Percentiles rank a stretch among this genome's conserved stretches.
Evolutionary conservation across 2,888 invertebrate species (phyloP).

Genomic region (Agonopterix arenella): DNA sequence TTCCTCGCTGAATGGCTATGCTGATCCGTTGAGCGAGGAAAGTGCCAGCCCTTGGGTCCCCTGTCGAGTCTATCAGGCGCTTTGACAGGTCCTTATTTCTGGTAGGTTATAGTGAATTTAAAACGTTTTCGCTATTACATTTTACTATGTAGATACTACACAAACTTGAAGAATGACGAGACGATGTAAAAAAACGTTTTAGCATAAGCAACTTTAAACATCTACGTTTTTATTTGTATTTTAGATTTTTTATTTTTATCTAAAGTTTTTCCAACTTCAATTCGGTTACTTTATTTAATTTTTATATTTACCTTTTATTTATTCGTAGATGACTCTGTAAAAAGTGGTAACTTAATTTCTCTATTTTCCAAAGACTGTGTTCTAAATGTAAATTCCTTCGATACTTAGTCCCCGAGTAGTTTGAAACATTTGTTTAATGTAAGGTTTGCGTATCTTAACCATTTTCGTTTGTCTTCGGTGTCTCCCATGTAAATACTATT

Average conservation of each 20-base stretch:
- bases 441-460: constrained; percentile 50
- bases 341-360: constrained; percentile 74
- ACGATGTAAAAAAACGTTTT: no score
- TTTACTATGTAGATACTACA: no score
- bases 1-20: no score
- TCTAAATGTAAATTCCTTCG: constrained; percentile 13
- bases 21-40: no score
- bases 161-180: no score
- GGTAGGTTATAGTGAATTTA: no score
- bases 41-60: no score
- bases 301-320: background rate
- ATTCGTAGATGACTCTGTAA: constrained; percentile 36
- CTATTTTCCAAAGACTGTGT: constrained; percentile 37
- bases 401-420: constrained; percentile 17
- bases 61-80: no score
- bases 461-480: background rate
- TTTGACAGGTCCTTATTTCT: no score
- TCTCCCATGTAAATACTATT: background rate
- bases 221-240: no score
- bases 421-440: constrained; percentile 53
- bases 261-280: constrained; percentile 7
- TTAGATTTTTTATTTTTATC: background rate
- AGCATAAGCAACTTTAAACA: no score
- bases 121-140: no score
- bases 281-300: constrained; percentile 19